Conservation (phyloP, 2,113 vertebrate species). For the Cryptotis parvus region DNA sequence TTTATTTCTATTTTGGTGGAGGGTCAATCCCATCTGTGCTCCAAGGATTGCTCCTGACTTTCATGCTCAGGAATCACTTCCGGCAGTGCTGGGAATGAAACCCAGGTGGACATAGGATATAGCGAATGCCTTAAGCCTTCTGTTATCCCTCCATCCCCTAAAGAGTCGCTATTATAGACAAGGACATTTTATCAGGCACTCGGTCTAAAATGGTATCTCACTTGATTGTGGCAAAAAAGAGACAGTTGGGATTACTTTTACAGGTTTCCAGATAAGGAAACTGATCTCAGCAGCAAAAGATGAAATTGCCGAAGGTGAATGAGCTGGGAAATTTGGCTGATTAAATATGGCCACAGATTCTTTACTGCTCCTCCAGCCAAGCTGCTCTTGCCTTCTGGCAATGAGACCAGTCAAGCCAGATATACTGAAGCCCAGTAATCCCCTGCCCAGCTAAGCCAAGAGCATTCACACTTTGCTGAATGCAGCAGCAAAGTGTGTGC, state of each 20-base stretch:
- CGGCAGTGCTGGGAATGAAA: too few species aligned
- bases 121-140: too few species aligned
- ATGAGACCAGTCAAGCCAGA: neutral
- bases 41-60: too few species aligned
- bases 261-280: conserved; percentile 11
- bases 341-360: conserved; percentile 5
- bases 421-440: neutral
- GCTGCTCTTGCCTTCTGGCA: neutral
- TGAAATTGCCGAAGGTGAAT: neutral
- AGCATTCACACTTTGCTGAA: too few species aligned
- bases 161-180: neutral
- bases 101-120: too few species aligned
- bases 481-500: neutral
- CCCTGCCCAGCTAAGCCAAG: neutral
- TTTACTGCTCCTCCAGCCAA: conserved; percentile 11
- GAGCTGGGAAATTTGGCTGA: neutral
- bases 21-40: too few species aligned
- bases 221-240: conserved; percentile 9
- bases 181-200: neutral
- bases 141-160: too few species aligned
- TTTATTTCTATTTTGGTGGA: too few species aligned
- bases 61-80: too few species aligned
- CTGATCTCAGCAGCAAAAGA: conserved; percentile 10
- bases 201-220: neutral
- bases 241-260: conserved; percentile 20